phyloP scores from a whole-genome alignment of 2,797 vertebrate species.

The Miichthys miiuy region DNA sequence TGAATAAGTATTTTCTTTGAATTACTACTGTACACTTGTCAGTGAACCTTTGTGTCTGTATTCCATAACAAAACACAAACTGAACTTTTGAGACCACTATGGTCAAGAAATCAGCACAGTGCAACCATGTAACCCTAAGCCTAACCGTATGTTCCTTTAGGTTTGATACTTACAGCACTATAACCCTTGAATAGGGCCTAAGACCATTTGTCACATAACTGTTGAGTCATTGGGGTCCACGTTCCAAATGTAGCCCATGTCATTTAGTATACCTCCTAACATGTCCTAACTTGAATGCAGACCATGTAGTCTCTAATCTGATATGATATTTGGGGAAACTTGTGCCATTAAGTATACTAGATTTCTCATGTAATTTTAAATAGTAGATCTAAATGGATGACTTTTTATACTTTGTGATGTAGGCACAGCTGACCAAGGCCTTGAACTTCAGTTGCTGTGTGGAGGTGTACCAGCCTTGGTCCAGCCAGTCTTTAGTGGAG shows the following conservation, averaged over 20 bases:
- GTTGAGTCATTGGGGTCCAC: neutral
- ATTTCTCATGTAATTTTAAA: neutral
- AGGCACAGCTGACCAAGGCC: slow-evolving; percentile 75
- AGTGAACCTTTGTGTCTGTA: neutral
- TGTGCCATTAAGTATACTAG: neutral
- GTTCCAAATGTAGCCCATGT: neutral
- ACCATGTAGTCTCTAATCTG: neutral
- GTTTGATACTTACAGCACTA: neutral
- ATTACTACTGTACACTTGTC: too few relatives aligned
- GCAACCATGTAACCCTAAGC: neutral
- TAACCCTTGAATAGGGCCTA: neutral
- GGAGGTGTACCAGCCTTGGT: slow-evolving; percentile 87
- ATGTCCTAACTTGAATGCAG: neutral
- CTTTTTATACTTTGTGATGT: slow-evolving; percentile 5
- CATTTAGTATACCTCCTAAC: neutral
- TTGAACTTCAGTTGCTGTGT: slow-evolving; percentile 80
- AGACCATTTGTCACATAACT: neutral
- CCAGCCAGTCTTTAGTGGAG: slow-evolving; percentile 73
- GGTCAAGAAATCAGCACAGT: neutral
- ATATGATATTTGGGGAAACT: neutral
- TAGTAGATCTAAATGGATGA: neutral
- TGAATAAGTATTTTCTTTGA: slow-evolving; percentile 39
- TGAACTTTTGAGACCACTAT: neutral
- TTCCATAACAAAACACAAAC: neutral
- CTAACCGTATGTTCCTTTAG: too few relatives aligned